Conservation (phyloP, 2,113 vertebrate species). For the Litocranius walleri region DNA sequence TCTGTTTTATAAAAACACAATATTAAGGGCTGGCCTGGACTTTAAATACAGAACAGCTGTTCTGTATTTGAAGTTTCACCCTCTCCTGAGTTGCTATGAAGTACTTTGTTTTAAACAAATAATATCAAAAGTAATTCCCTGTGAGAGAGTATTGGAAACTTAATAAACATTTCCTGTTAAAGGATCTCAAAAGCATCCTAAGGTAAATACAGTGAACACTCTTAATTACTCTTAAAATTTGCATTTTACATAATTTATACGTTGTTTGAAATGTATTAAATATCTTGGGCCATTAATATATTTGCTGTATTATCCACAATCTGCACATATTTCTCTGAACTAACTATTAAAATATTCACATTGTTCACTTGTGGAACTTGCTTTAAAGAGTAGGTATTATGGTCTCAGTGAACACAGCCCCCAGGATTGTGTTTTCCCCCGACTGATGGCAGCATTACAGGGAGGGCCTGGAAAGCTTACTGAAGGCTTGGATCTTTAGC, state of each 20-base stretch:
- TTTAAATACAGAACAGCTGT: neutral
- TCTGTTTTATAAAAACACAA: neutral
- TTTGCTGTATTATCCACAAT: neutral
- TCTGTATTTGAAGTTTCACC: neutral
- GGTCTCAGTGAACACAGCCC: neutral
- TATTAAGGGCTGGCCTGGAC: neutral
- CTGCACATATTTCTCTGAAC: neutral
- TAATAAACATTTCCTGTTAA: constrained; percentile 17
- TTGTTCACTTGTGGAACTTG: neutral
- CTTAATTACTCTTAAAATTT: constrained; percentile 21
- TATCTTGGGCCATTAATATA: neutral
- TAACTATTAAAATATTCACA: neutral
- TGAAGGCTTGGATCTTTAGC: neutral
- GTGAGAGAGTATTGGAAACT: neutral
- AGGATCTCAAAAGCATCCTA: constrained; percentile 23
- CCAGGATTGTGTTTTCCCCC: neutral
- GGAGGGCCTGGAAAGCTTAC: neutral
- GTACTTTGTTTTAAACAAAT: constrained; percentile 50
- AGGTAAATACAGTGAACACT: neutral
- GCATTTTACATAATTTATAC: neutral
- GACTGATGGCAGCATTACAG: neutral
- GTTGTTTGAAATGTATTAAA: neutral
- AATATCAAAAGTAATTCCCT: neutral
- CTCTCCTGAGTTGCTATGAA: neutral
- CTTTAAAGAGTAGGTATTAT: neutral